phyloP scores from a whole-genome alignment of 2,797 vertebrate genomes.

The Sciurus vulgaris region DNA sequence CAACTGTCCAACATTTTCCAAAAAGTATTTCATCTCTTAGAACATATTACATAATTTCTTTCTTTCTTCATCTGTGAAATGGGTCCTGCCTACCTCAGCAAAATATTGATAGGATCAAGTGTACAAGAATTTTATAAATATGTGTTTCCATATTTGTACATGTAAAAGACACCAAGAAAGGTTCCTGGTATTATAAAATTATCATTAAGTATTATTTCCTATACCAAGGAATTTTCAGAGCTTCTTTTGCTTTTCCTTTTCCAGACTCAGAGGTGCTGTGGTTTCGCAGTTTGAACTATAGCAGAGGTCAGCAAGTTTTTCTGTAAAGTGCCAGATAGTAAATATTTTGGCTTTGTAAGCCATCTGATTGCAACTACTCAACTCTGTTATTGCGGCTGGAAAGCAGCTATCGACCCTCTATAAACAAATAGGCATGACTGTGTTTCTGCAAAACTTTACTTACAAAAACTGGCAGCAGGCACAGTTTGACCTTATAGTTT shows the following conservation, averaged over 20 bases:
- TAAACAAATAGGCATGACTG: not conserved
- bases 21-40: not conserved
- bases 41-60: not conserved
- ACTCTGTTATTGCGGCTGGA: not conserved
- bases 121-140: not conserved
- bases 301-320: slow-evolving; percentile 21
- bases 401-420: not conserved
- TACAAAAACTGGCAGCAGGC: not conserved
- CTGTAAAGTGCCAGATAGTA: not conserved
- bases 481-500: not conserved
- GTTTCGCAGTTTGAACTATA: slow-evolving; percentile 2
- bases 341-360: slow-evolving; percentile 19
- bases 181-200: not conserved
- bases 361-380: not conserved
- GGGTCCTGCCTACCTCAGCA: not conserved
- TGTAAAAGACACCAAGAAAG: not conserved
- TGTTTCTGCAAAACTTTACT: slow-evolving; percentile 6
- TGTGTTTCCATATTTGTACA: not conserved
- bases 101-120: slow-evolving; percentile 37
- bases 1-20: not conserved
- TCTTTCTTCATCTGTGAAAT: slow-evolving; percentile 1
- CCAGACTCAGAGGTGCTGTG: not conserved
- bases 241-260: not conserved
- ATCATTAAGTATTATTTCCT: slow-evolving; percentile 17
- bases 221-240: slow-evolving; percentile 3